Percentiles rank a stretch among this genome's conserved stretches.
Evolutionary conservation across 2,888 invertebrate genomes (phyloP).

Genomic region (Cecidostiba fungosa): DNA sequence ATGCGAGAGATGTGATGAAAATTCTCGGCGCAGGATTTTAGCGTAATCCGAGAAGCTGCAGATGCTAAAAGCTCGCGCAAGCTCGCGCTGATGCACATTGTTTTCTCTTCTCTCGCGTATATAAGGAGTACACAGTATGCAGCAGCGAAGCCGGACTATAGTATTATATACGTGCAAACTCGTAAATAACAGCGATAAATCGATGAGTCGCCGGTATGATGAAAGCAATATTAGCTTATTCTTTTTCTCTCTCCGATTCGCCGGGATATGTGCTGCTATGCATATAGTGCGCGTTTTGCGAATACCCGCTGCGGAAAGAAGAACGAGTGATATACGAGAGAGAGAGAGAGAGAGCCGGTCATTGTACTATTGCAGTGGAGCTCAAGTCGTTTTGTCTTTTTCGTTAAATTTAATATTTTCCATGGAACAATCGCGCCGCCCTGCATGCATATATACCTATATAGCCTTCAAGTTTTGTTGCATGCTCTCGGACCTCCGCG

Average conservation of each 20-base stretch:
- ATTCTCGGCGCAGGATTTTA: background rate
- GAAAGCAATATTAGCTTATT: conserved; percentile 10
- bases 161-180: background rate
- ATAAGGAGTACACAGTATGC: background rate
- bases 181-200: conserved; percentile 30
- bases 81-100: conserved; percentile 5
- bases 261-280: background rate
- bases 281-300: background rate
- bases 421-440: background rate
- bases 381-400: background rate
- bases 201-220: background rate
- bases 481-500: background rate
- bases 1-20: background rate
- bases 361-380: conserved; percentile 9
- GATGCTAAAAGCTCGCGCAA: background rate
- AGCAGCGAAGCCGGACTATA: background rate
- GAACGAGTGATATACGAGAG: conserved; percentile 17
- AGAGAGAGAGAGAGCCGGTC: background rate
- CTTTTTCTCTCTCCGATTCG: background rate
- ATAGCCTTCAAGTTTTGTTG: conserved; percentile 26
- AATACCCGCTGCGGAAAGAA: conserved; percentile 24
- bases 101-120: background rate
- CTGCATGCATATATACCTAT: background rate
- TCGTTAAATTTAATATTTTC: conserved; percentile 50
- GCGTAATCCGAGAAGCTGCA: conserved; percentile 1